phyloP scores from a whole-genome alignment of 2,797 vertebrate species.

The Cyprinella venusta region DNA sequence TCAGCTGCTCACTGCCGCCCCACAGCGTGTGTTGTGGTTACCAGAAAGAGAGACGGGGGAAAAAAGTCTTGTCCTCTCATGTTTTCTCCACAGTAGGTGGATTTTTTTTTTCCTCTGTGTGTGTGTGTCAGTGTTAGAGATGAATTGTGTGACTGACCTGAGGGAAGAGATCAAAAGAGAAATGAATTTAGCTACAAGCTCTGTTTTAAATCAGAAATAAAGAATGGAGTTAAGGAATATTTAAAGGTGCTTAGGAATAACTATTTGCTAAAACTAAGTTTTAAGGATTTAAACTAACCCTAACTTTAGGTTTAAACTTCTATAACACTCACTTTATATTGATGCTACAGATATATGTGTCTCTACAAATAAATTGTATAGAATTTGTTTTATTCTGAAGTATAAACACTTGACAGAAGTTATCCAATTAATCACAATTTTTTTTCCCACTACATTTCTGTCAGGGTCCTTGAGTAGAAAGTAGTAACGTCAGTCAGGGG shows the following conservation, averaged over 20 bases:
- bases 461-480: too few relatives aligned
- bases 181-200: background rate
- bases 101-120: too few relatives aligned
- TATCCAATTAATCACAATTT: background rate
- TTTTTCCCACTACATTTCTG: background rate
- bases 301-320: background rate
- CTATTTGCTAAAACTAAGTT: background rate
- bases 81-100: slow-evolving; percentile 40
- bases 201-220: slow-evolving; percentile 2
- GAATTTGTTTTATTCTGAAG: background rate
- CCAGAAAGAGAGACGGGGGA: slow-evolving; percentile 6
- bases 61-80: slow-evolving; percentile 55
- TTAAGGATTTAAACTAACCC: background rate
- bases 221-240: background rate
- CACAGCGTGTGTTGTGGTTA: slow-evolving; percentile 61
- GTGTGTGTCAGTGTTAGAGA: slow-evolving; percentile 19
- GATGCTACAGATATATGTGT: background rate
- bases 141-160: slow-evolving; percentile 1
- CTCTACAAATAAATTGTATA: background rate
- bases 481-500: too few relatives aligned
- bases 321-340: background rate
- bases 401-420: background rate
- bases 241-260: background rate
- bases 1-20: slow-evolving; percentile 50
- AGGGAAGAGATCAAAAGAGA: slow-evolving; percentile 19